Evolutionary conservation across 1,140 invertebrate species (phyloP), one percentile per base, ranked within the genome.

Genomic region (Drosophila sp.): DNA sequence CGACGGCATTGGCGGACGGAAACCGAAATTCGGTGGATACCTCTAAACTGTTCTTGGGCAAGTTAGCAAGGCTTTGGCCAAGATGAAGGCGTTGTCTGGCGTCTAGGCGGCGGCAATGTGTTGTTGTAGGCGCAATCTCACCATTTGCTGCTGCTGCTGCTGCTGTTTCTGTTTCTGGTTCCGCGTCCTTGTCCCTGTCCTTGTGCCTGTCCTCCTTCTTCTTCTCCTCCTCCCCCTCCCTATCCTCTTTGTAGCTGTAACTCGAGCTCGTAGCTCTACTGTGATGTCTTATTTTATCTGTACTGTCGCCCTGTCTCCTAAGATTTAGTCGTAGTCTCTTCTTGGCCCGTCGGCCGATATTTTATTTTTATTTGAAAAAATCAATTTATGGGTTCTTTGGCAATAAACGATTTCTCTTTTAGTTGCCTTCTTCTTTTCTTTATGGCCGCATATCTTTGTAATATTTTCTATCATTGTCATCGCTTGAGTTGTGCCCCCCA

Each of bases 291-390:
- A 78, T 81, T 87, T 87, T 87, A 87, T 87, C 76, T 80, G 69
- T 61, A 36, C 13, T 50, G 45, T 36, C 45, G 36, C 36, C 38
- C n/a, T 38, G 72, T 58, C 46, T 41, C 18, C 54, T 4, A 13
- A 8, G 45, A 54, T n/a, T 11, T 7, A 21, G 18, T n/a, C 36
- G 18, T 2, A 57, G 54, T 29, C 21, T 36, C 13, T 32, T 7
- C 38, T 66, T 53, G 36, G 46, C 58, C 53, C 43, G 67, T 56
- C 66, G 69, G 78, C 75, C 76, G 83, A 87, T 87, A 87, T 87
- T 87, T 87, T 87, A 87, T 87, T 87, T 87, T 87, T 87, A 87
- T 87, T 87, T 89, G 82, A 82, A 79, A 87, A 89, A 87, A 87
- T 87, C 82, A 87, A 87, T 87, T 87, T 87, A 87, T 87, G 82